Conservation (phyloP, 2,888 invertebrate species). For the Ochropleura leucogaster region DNA sequence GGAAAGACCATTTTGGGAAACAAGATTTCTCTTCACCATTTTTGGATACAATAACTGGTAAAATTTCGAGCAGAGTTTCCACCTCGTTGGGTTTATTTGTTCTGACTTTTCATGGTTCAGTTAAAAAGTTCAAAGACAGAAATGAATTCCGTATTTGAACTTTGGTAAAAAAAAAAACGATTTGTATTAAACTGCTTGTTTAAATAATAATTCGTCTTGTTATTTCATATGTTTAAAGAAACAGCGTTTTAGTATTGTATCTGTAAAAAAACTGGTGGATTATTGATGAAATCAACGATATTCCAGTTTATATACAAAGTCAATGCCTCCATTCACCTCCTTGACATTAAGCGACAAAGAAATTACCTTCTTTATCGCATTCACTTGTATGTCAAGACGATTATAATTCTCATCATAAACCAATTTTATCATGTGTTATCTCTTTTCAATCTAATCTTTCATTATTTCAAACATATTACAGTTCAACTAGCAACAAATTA, state of each 20-base stretch:
- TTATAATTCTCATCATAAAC: constrained; percentile 43
- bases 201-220: neutral
- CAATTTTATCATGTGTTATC: constrained; percentile 56
- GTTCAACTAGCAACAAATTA: constrained; percentile 61
- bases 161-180: constrained; percentile 1
- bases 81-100: constrained; percentile 68
- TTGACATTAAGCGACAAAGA: constrained; percentile 49
- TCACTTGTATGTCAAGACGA: constrained; percentile 43
- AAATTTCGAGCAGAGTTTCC: constrained; percentile 63
- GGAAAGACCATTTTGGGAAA: constrained; percentile 74
- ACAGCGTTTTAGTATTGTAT: neutral
- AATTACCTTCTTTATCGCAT: constrained; percentile 42
- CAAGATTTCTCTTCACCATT: constrained; percentile 78
- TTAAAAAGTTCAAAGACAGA: constrained; percentile 50
- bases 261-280: neutral
- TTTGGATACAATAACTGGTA: constrained; percentile 70
- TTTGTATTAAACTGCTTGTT: neutral
- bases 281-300: constrained; percentile 13
- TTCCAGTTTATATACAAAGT: constrained; percentile 23
- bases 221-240: constrained; percentile 15
- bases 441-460: constrained; percentile 56
- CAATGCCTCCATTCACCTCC: constrained; percentile 43
- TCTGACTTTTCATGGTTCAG: constrained; percentile 46
- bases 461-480: constrained; percentile 52
- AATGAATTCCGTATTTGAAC: constrained; percentile 18